Evolutionary conservation across 2,113 vertebrate species (phyloP).

Genomic region (Pituophis catenifer): DNA sequence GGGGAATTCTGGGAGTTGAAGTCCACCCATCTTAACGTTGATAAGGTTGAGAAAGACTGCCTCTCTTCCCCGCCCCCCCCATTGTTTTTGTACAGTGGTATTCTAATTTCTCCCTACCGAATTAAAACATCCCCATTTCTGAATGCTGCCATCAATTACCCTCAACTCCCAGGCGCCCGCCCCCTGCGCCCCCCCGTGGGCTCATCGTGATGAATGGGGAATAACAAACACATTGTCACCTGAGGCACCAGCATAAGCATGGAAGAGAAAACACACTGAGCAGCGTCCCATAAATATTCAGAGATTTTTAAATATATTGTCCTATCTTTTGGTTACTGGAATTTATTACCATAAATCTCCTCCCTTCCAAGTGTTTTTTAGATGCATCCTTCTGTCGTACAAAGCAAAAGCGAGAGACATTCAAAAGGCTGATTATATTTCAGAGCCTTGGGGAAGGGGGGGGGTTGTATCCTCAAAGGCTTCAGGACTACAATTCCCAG

Average conservation of each 20-base stretch:
- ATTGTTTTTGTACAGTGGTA: not conserved
- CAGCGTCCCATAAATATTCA: conserved; percentile 22
- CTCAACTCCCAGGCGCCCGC: not conserved
- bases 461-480: not conserved
- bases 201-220: conserved; percentile 26
- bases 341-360: not conserved
- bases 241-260: conserved; percentile 6
- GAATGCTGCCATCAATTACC: not conserved
- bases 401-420: not conserved
- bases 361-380: not conserved
- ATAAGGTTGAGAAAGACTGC: not conserved
- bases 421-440: not conserved
- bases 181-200: not conserved
- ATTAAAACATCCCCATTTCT: not conserved
- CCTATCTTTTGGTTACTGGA: not conserved
- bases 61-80: not conserved
- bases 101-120: not conserved
- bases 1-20: not conserved
- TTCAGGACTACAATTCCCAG: not conserved
- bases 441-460: not conserved
- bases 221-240: conserved; percentile 40
- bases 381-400: not conserved
- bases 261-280: not conserved
- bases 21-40: not conserved
- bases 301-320: fast-evolving